Evolutionary conservation across 2,797 vertebrate genomes (phyloP).

Genomic region (Chrysocyon brachyurus): DNA sequence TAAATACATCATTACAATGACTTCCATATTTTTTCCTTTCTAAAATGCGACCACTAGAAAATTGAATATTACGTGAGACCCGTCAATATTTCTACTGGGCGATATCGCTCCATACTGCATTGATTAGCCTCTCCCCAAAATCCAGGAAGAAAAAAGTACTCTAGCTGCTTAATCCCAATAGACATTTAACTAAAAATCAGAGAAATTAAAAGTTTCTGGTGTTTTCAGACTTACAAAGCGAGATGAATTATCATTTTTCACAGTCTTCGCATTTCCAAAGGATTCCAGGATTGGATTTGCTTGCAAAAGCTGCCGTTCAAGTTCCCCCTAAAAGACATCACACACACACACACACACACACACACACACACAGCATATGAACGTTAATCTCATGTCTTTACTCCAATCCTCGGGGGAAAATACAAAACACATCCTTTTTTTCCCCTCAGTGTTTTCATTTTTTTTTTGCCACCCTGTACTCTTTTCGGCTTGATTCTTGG

Average conservation of each 20-base stretch:
- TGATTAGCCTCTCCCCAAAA: conserved; percentile 40
- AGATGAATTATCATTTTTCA: conserved; percentile 99
- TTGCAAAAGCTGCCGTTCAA: conserved; percentile 98
- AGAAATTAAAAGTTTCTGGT: conserved; percentile 51
- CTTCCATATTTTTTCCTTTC: not conserved
- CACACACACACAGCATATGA: conserved; percentile 31
- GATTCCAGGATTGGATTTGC: conserved; percentile 99
- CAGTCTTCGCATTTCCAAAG: conserved; percentile 99
- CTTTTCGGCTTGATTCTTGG: conserved; percentile 45
- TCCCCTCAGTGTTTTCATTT: not conserved
- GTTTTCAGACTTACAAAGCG: conserved; percentile 95
- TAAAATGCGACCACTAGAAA: not conserved
- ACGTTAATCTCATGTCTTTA: conserved; percentile 36
- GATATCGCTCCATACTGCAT: not conserved
- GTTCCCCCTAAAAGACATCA: conserved; percentile 93
- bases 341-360: not conserved
- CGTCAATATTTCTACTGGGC: not conserved
- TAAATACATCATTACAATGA: not conserved
- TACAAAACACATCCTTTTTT: not conserved
- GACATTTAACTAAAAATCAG: conserved; percentile 10
- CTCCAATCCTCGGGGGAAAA: not conserved
- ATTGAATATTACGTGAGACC: not conserved
- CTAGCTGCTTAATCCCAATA: not conserved
- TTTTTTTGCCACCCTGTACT: not conserved
- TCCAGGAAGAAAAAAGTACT: not conserved